Evolutionary conservation across 2,113 vertebrate genomes (phyloP).

Genomic region (Chamaetylas fuelleborni): DNA sequence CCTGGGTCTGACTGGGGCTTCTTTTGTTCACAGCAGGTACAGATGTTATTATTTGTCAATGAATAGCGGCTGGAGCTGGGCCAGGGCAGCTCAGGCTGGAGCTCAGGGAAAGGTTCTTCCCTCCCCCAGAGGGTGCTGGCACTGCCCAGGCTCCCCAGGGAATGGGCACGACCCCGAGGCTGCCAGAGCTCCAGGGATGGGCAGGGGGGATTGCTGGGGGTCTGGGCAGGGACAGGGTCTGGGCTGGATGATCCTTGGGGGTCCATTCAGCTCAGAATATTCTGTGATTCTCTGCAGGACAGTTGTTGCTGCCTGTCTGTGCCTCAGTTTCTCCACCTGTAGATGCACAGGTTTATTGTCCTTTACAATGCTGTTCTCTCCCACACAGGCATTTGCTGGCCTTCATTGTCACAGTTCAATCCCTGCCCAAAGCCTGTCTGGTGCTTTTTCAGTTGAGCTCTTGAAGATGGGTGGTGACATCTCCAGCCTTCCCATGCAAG

Average conservation of each 20-base stretch:
- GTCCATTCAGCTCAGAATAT: not conserved
- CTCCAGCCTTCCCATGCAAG: not conserved
- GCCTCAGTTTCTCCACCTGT: not conserved
- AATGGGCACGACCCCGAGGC: not conserved
- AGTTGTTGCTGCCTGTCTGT: not conserved
- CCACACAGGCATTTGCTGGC: not conserved
- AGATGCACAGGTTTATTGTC: no score
- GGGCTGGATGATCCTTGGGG: rapidly evolving
- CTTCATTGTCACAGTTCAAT: not conserved
- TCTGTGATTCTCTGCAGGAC: not conserved
- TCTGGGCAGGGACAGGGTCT: not conserved
- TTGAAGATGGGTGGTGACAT: not conserved
- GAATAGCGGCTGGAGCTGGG: not conserved
- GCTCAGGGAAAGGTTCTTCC: not conserved
- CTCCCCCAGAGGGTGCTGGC: no score
- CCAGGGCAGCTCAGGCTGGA: not conserved
- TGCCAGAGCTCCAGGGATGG: not conserved
- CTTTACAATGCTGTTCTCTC: not conserved
- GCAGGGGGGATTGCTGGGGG: not conserved
- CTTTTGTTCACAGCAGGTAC: not conserved
- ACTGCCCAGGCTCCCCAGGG: not conserved
- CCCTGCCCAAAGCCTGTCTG: not conserved
- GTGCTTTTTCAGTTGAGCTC: not conserved
- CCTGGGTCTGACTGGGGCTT: not conserved
- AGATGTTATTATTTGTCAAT: not conserved